A percentile compares a stretch with the other conserved stretches of the same genome.
phyloP scores from a whole-genome alignment of 2,888 invertebrate genomes.

The Athrips mouffetella region DNA sequence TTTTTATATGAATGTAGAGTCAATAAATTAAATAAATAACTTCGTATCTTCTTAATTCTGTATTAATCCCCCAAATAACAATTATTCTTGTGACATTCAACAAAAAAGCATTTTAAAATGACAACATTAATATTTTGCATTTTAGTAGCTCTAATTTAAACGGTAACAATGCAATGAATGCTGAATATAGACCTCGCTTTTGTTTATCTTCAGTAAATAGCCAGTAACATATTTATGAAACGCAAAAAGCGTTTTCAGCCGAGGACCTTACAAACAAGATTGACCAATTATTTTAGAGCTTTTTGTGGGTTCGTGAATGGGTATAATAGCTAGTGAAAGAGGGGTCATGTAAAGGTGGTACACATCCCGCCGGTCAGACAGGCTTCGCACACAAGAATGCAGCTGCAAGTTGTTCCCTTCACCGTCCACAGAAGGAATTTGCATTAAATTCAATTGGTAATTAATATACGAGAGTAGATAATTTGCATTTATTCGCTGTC shows the following conservation, averaged over 20 bases:
- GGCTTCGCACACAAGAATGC: slow-evolving; percentile 69
- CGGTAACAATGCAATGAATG: neutral
- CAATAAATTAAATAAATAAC: too few relatives aligned
- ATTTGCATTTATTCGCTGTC: slow-evolving; percentile 17
- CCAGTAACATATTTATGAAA: slow-evolving; percentile 1
- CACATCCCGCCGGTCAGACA: slow-evolving; percentile 58
- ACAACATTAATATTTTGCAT: neutral
- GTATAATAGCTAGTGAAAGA: slow-evolving; percentile 10
- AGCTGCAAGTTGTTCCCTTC: slow-evolving; percentile 58
- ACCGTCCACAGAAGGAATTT: slow-evolving; percentile 47
- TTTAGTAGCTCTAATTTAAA: neutral
- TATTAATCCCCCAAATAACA: too few relatives aligned
- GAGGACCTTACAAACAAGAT: slow-evolving; percentile 10
- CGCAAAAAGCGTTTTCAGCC: slow-evolving; percentile 10
- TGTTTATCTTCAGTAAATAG: neutral
- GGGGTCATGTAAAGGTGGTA: slow-evolving; percentile 36
- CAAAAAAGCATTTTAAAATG: neutral
- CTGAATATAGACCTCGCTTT: neutral
- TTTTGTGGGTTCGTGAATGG: neutral
- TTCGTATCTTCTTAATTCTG: too few relatives aligned
- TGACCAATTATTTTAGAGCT: slow-evolving; percentile 5
- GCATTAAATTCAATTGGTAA: slow-evolving; percentile 28
- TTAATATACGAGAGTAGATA: slow-evolving; percentile 26
- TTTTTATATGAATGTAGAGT: too few relatives aligned
- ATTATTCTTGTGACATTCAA: neutral